phyloP scores from a whole-genome alignment of 2,113 vertebrate genomes.

The Oncorhynchus kisutch region DNA sequence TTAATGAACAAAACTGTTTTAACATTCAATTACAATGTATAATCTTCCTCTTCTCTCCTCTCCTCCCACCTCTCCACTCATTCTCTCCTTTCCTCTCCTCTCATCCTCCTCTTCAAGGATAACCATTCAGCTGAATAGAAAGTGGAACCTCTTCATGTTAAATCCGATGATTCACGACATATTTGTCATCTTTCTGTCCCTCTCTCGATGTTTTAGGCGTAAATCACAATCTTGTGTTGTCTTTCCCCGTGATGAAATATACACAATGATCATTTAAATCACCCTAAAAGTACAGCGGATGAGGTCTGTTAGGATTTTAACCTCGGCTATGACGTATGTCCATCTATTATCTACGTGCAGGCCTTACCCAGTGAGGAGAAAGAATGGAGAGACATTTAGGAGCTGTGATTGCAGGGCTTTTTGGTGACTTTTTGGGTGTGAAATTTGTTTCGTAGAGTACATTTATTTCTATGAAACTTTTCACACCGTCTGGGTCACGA shows the following conservation, averaged over 20 bases:
- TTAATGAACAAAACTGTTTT: neutral
- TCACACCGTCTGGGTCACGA: too few species aligned
- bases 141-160: too few species aligned
- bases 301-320: neutral
- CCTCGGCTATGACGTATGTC: neutral
- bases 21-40: too few species aligned
- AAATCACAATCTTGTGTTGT: neutral
- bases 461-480: too few species aligned
- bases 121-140: neutral
- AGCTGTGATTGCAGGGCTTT: too few species aligned
- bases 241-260: neutral
- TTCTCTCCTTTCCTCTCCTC: neutral
- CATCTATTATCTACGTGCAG: too few species aligned
- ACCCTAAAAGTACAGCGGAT: neutral
- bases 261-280: neutral
- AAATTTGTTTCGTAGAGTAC: too few species aligned
- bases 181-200: neutral
- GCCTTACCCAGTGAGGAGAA: too few species aligned
- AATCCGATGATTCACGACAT: neutral
- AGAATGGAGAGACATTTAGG: too few species aligned
- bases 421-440: too few species aligned
- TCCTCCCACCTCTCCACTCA: neutral
- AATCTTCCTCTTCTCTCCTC: too few species aligned
- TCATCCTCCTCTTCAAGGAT: neutral
- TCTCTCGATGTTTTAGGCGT: neutral